Base-by-base conservation (phyloP, 2,888 invertebrate species). In the Tetrapedia diversipes region DNA sequence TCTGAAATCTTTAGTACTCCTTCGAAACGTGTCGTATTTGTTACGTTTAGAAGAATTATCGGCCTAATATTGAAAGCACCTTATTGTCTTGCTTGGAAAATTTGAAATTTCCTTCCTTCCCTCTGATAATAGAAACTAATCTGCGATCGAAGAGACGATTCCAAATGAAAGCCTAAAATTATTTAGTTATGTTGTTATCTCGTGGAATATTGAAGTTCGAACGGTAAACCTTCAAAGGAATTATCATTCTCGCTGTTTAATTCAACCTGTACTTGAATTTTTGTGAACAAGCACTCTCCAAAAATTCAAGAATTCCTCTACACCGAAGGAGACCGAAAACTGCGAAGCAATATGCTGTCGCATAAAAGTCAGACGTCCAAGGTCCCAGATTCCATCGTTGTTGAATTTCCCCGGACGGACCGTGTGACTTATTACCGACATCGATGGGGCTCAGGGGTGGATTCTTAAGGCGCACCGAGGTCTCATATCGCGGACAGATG, bases 401-500 rank as follows among this genome's bases (percentile, higher is more conserved):
- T 32, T 11, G 49, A 59, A 60, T 61, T 19, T 47, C 29, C 4
- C 6, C 14, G 39, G 14, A n/a, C 43, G 19, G 45, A 24, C 45
- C 1, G 19, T 19, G 69, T 75, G 70, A 87, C 83, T 86, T 87
- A 86, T 86, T 84, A 84, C 81, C 37, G 59, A 37, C 76, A 81
- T 81, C 80, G 75, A 60, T 41, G 53, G 57, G 34, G 68, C 67
- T 72, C 76, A 78, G 72, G 80, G 82, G 79, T 83, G 77, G 81
- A 87, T 87, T 88, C 88, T 89, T 88, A 87, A 86, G 84, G 81
- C 80, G 78, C 83, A 80, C 78, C 71, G 60, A 80, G 79, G 80
- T 83, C 86, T 86, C 87, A 86, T 88, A 87, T 84, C 79, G 80
- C 75, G 79, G 80, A 80, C 89, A 88, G 86, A 87, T 89, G 86